phyloP scores from a whole-genome alignment of 1,140 invertebrate genomes.

The Orchestia grillus region DNA sequence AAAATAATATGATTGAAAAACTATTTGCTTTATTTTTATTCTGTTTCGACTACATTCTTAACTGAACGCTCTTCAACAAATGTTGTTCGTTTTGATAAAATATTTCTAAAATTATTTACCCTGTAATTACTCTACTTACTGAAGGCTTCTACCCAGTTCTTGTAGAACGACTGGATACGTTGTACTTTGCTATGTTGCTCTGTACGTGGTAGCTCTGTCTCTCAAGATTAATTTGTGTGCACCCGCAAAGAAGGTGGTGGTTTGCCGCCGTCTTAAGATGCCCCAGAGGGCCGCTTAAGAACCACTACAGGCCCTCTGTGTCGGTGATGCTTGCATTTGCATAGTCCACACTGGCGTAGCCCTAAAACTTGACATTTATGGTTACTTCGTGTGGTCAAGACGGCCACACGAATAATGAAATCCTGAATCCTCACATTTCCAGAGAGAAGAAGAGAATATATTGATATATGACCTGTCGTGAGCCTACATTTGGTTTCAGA shows the following conservation, averaged over 20 bases:
- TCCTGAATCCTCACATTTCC: not conserved
- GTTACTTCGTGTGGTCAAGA: not conserved
- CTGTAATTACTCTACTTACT: too few species aligned
- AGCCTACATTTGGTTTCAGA: not conserved
- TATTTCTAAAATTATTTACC: too few species aligned
- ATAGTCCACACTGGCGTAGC: not conserved
- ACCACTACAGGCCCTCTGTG: not conserved
- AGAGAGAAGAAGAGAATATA: not conserved
- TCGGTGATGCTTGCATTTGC: not conserved
- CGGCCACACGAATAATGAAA: not conserved
- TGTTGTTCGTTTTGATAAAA: too few species aligned
- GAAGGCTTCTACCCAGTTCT: too few species aligned
- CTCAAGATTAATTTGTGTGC: not conserved
- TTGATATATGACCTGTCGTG: not conserved
- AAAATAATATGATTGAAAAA: too few species aligned
- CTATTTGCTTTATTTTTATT: too few species aligned
- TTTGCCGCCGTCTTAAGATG: not conserved
- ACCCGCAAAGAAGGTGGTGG: not conserved
- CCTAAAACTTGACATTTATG: not conserved
- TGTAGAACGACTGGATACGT: not conserved
- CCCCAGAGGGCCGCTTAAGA: not conserved
- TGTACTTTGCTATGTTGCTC: not conserved
- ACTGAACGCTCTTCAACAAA: too few species aligned
- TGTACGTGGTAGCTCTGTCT: not conserved
- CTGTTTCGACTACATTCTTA: too few species aligned